Conservation (phyloP, 2,888 invertebrate genomes). For the Ptychoptera albimana region DNA sequence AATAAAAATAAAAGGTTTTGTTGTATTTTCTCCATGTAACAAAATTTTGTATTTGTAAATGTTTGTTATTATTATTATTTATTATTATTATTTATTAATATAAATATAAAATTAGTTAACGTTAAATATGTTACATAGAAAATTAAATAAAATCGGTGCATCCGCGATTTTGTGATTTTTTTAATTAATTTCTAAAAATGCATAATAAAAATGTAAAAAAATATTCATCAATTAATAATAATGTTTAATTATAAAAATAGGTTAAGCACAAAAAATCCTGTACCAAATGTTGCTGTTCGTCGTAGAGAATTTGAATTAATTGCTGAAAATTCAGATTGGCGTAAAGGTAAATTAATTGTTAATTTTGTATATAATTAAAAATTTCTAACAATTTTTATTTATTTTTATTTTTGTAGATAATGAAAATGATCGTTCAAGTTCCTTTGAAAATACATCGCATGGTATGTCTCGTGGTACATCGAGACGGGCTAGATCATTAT, state of each 20-base stretch:
- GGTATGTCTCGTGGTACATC: constrained; percentile 10
- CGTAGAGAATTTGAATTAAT: constrained; percentile 56
- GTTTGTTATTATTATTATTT: neutral
- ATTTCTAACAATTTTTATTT: too few species aligned
- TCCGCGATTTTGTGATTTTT: too few species aligned
- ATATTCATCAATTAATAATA: neutral
- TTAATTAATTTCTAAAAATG: too few species aligned
- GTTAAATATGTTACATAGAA: too few species aligned
- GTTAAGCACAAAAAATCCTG: constrained; percentile 47
- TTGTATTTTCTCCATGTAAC: neutral
- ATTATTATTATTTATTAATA: neutral
- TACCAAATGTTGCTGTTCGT: constrained; percentile 58
- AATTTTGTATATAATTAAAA: neutral
- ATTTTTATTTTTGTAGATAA: neutral
- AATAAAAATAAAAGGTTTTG: neutral
- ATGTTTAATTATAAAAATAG: constrained; percentile 21
- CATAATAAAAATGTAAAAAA: too few species aligned
- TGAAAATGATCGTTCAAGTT: constrained; percentile 6
- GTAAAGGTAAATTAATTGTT: constrained; percentile 6
- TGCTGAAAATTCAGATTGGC: constrained; percentile 16
- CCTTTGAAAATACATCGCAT: constrained; percentile 1
- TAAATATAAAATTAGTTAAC: too few species aligned
- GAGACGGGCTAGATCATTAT: constrained; percentile 33
- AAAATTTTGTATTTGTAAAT: neutral
- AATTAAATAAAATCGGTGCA: too few species aligned